phyloP scores from a whole-genome alignment of 2,113 vertebrate genomes.

The Pollachius pollachius region DNA sequence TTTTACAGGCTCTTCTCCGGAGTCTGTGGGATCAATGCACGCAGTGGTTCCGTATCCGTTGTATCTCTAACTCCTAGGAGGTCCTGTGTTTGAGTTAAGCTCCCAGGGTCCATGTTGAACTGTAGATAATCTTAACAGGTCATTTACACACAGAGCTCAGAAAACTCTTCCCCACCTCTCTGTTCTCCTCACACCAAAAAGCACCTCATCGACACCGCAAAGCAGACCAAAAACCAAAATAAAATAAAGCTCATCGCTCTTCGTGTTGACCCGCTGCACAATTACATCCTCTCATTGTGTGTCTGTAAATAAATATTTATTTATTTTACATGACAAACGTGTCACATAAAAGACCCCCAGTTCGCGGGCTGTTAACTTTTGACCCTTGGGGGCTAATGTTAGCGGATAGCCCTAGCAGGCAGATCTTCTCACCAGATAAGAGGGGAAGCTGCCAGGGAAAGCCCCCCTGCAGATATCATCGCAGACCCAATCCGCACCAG shows the following conservation, averaged over 20 bases:
- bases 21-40: too few relatives aligned
- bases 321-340: not conserved
- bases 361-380: not conserved
- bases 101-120: conserved; percentile 32
- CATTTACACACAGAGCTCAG: conserved; percentile 70
- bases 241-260: too few relatives aligned
- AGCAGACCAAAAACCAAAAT: too few relatives aligned
- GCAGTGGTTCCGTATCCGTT: not conserved
- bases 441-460: conserved; percentile 62
- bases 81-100: conserved; percentile 56
- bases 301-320: not conserved
- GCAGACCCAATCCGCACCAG: conserved; percentile 50
- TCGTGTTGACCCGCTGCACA: not conserved
- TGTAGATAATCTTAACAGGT: conserved; percentile 60
- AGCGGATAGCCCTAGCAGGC: conserved; percentile 16
- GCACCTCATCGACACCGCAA: too few relatives aligned
- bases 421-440: conserved; percentile 48
- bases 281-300: not conserved
- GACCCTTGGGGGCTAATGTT: not conserved
- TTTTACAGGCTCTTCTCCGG: too few relatives aligned
- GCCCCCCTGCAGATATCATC: conserved; percentile 57
- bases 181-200: not conserved
- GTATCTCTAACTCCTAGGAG: conserved; percentile 59
- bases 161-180: conserved; percentile 37
- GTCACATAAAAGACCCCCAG: not conserved